Conservation (phyloP, 2,888 invertebrate genomes). For the Perithous albicinctus region DNA sequence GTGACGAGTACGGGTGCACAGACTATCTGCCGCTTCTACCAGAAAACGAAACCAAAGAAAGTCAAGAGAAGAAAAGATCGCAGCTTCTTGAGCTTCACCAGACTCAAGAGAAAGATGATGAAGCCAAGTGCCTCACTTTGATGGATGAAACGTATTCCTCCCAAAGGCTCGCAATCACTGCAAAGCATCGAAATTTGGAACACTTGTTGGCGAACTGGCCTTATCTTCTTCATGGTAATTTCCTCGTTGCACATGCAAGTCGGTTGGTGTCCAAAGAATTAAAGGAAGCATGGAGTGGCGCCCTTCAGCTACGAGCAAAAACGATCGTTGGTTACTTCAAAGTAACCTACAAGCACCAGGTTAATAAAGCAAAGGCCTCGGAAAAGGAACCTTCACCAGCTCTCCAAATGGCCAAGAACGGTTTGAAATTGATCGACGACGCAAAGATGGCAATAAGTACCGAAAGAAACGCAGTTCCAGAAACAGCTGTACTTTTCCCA, state of each 20-base stretch:
- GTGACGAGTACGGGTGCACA: slow-evolving; percentile 43
- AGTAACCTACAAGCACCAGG: no score
- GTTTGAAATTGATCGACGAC: slow-evolving; percentile 7
- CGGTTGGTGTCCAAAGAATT: neutral
- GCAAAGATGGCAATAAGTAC: no score
- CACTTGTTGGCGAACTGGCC: no score
- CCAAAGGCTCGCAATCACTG: slow-evolving; percentile 28
- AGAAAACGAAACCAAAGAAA: slow-evolving; percentile 12
- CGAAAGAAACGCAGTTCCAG: no score
- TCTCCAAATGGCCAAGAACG: neutral
- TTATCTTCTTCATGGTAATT: neutral
- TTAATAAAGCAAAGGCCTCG: slow-evolving; percentile 12
- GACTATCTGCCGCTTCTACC: slow-evolving; percentile 42
- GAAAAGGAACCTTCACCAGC: slow-evolving; percentile 17
- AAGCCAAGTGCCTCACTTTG: slow-evolving; percentile 9
- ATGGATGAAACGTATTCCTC: slow-evolving; percentile 42
- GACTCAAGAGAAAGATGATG: slow-evolving; percentile 8
- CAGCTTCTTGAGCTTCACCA: neutral
- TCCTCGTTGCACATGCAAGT: slow-evolving; percentile 16
- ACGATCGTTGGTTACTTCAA: slow-evolving; percentile 1
- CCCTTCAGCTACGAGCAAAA: slow-evolving; percentile 1
- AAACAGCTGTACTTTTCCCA: no score
- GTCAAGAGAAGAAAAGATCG: slow-evolving; percentile 39
- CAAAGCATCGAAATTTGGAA: neutral
- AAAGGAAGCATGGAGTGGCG: neutral